Evolutionary conservation across 2,797 vertebrate genomes (phyloP), one percentile per base, ranked within the genome.

Genomic region (Hoplostethus mediterraneus): DNA sequence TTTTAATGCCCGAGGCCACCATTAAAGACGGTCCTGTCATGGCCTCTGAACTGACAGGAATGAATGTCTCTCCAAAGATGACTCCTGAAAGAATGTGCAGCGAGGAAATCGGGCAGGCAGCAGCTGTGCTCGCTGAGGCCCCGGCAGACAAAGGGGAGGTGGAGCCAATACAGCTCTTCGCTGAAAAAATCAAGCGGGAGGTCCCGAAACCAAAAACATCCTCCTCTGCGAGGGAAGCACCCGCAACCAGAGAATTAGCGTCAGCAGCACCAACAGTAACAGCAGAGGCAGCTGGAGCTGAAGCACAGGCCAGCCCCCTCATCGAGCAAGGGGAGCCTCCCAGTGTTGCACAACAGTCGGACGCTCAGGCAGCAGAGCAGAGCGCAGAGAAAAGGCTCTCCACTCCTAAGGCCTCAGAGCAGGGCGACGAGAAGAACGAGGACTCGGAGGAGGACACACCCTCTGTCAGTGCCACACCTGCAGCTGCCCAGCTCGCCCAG

Each of bases 191-290:
- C 84, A 90, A 93, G 92, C 92, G 76, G 94, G 94, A 94, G 92
- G 92, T 93, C 94, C 93, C 81, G 77, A 93, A 94, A 94, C 75
- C 84, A 90, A 91, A 94, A 93, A 94, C 92, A 92, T 94, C 91
- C 90, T 93, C 87, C 86, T 86, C 87, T 73, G 89, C 30, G 79
- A 90, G 82, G 86, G 89, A 92, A 92, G 89, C 91, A 80, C 88
- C 85, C 84, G 66, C 80, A 88, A 86, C 90, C 81, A 76, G 84
- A 94, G 91, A 89, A 75, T 85, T 81, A 84, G 86, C 87, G 89
- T 94, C 94, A 94, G 90, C 90, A 88, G 90, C 83, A 77, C 73
- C 86, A 90, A 82, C 74, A 31, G 81, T 80, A 84, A 80, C 79
- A 86, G 86, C 86, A 73, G 81, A 91, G 80, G 89, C 90, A 88